These are phyloP conservation scores for Lithophane leautieri DNA, from an alignment of 2,888 invertebrate genomes.

Conservation along the genomic window DNA sequence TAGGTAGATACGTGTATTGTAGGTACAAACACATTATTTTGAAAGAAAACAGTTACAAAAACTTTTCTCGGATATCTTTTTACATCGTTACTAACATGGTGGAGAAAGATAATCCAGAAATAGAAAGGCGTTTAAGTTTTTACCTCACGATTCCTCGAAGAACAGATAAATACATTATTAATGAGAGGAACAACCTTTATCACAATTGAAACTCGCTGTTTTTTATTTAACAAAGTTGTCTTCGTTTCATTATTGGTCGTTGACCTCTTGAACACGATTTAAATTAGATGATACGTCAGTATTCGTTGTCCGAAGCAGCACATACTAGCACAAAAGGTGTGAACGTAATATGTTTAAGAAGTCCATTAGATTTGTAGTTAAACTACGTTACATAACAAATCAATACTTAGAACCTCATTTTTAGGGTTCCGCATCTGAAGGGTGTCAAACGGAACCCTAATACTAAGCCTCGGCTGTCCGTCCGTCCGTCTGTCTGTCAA, in stretches of 20 bases:
- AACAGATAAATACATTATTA: constrained; percentile 59
- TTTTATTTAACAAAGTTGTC: constrained; percentile 50
- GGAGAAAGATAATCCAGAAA: constrained; percentile 18
- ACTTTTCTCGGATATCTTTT: constrained; percentile 4
- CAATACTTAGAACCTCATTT: too few species aligned
- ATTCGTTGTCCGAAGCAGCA: constrained; percentile 16
- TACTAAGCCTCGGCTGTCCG: too few species aligned
- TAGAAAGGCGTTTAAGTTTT: constrained; percentile 53
- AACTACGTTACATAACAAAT: neutral
- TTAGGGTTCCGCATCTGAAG: too few species aligned
- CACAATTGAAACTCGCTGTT: constrained; percentile 57
- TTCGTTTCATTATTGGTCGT: constrained; percentile 61
- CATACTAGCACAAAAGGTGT: constrained; percentile 33
- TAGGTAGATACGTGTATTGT: too few species aligned
- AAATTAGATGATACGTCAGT: constrained; percentile 53
- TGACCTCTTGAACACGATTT: constrained; percentile 57
- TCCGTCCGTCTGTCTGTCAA: too few species aligned
- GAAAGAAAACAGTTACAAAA: constrained; percentile 16
- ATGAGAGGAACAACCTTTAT: constrained; percentile 59
- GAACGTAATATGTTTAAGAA: constrained; percentile 28
- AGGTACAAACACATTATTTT: neutral
- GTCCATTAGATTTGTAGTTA: constrained; percentile 27
- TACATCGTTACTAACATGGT: constrained; percentile 14
- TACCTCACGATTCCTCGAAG: constrained; percentile 43
- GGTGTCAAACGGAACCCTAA: too few species aligned